Conservation (phyloP, 2,113 vertebrate species). For the Eupsittula cactorum region DNA sequence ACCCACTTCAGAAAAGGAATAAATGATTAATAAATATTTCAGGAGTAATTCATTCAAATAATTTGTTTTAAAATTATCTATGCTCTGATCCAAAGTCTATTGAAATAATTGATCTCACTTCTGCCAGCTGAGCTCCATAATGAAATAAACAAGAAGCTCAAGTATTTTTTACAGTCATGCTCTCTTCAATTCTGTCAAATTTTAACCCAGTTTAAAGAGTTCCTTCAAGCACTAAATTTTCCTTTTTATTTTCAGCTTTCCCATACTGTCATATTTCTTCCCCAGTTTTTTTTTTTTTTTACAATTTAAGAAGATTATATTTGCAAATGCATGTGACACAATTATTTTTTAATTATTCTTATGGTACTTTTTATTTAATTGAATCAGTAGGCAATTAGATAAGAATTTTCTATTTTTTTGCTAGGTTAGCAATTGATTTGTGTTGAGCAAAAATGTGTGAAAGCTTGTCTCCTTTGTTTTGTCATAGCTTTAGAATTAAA, state of each 20-base stretch:
- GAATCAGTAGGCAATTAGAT: not conserved
- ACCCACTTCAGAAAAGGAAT: not conserved
- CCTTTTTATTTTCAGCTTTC: not conserved
- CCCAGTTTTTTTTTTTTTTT: not conserved
- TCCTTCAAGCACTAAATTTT: not conserved
- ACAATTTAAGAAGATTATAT: not conserved
- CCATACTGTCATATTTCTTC: not conserved
- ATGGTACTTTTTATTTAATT: not conserved
- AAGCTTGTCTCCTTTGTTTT: not conserved
- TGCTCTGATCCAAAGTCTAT: not conserved
- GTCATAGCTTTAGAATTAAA: not conserved
- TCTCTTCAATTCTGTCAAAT: not conserved
- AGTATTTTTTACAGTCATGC: not conserved
- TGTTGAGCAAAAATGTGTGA: not conserved
- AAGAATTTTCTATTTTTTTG: not conserved
- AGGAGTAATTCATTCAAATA: slow-evolving; percentile 1
- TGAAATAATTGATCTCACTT: slow-evolving; percentile 9
- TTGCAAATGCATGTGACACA: not conserved
- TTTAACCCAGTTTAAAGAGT: not conserved
- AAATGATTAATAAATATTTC: slow-evolving; percentile 40
- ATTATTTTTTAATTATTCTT: not conserved
- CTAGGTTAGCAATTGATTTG: not conserved
- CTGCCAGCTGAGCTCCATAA: not conserved
- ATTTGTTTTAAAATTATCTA: slow-evolving; percentile 21
- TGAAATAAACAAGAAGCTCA: not conserved